phyloP scores from a whole-genome alignment of 2,888 invertebrate species.

The Ophonus ardosiacus region DNA sequence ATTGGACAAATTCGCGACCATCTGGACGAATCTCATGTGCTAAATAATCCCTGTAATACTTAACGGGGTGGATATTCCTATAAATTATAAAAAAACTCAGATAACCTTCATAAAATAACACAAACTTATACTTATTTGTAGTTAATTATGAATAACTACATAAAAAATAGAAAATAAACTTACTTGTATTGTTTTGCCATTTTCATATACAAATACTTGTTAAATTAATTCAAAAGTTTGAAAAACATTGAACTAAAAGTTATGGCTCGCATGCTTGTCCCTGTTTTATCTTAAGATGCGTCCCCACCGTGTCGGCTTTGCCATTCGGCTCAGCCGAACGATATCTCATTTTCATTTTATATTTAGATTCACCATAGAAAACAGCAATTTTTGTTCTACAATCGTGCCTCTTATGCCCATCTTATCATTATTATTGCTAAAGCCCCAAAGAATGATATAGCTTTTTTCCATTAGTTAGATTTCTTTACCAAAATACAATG shows the following conservation, averaged over 20 bases:
- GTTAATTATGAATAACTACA: background rate
- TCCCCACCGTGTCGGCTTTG: no score
- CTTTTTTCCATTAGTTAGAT: no score
- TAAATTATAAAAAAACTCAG: conserved; percentile 67
- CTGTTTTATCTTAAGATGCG: no score
- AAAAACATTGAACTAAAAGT: conserved; percentile 7
- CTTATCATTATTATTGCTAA: no score
- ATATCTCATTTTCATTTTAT: no score
- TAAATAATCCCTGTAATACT: conserved; percentile 86
- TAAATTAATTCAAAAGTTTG: background rate
- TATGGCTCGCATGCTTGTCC: background rate
- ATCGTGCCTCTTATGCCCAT: no score
- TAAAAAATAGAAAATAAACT: background rate
- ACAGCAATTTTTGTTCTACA: no score
- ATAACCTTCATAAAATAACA: conserved; percentile 41
- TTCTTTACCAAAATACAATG: no score
- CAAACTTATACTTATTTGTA: background rate
- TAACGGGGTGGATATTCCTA: conserved; percentile 86
- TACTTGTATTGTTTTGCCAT: conserved; percentile 61
- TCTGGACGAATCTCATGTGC: conserved; percentile 86
- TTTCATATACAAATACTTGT: background rate
- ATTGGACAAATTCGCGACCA: conserved; percentile 84
- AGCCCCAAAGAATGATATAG: no score
- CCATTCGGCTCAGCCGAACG: no score
- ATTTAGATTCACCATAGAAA: no score